A percentile compares a stretch with the other conserved stretches of the same genome.
These are phyloP conservation scores for Catharus minimus DNA, from an alignment of 2,113 vertebrate genomes.

Conservation along the genomic window DNA sequence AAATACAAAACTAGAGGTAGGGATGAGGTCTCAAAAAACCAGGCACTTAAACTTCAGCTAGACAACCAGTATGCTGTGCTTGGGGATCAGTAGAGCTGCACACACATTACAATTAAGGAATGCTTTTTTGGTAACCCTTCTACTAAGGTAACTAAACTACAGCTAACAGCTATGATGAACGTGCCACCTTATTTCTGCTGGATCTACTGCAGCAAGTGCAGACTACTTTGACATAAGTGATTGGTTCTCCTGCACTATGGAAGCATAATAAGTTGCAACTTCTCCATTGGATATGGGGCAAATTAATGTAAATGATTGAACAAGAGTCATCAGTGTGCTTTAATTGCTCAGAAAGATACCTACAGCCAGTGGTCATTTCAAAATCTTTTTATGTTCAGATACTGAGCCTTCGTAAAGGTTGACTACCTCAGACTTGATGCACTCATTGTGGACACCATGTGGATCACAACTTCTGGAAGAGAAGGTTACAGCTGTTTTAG, in stretches of 20 bases:
- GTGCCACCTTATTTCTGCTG: slow-evolving; percentile 70
- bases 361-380: slow-evolving; percentile 80
- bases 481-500: slow-evolving; percentile 79
- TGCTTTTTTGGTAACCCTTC: slow-evolving; percentile 77
- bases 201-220: slow-evolving; percentile 78
- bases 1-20: slow-evolving; percentile 95
- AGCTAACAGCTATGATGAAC: slow-evolving; percentile 75
- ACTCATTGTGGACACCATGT: slow-evolving; percentile 86
- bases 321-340: slow-evolving; percentile 72
- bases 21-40: slow-evolving; percentile 86
- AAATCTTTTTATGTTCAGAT: slow-evolving; percentile 83
- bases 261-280: slow-evolving; percentile 72
- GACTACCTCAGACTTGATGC: slow-evolving; percentile 90
- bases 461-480: slow-evolving; percentile 84
- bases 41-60: slow-evolving; percentile 92
- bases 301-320: slow-evolving; percentile 69
- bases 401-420: slow-evolving; percentile 84
- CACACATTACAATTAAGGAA: slow-evolving; percentile 74
- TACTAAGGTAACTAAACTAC: slow-evolving; percentile 81
- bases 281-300: slow-evolving; percentile 77
- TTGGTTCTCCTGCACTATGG: slow-evolving; percentile 70
- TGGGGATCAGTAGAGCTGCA: slow-evolving; percentile 88
- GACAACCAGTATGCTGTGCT: slow-evolving; percentile 98
- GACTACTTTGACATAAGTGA: slow-evolving; percentile 69
- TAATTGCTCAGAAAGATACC: slow-evolving; percentile 71